phyloP scores from a whole-genome alignment of 2,113 vertebrate genomes.

The Chinchilla lanigera region DNA sequence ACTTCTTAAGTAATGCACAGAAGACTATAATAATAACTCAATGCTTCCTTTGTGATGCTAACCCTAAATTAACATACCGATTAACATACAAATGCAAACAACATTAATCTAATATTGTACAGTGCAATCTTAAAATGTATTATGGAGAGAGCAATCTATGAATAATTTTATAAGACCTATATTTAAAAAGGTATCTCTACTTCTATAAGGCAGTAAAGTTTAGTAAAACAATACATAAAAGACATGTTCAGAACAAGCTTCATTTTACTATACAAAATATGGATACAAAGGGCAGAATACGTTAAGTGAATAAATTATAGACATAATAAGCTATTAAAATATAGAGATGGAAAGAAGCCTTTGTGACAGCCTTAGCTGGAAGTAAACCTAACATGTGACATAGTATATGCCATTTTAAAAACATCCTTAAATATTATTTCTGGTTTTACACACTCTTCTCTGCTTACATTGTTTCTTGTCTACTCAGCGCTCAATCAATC shows the following conservation, averaged over 20 bases:
- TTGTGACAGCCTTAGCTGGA: neutral
- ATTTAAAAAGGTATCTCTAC: constrained; percentile 28
- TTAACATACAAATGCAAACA: constrained; percentile 62
- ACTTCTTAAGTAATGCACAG: constrained; percentile 45
- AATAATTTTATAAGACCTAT: constrained; percentile 57
- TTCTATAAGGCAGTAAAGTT: constrained; percentile 3
- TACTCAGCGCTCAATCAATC: constrained; percentile 21
- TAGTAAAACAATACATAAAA: constrained; percentile 51
- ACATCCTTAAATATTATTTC: constrained; percentile 40
- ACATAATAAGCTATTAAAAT: constrained; percentile 18
- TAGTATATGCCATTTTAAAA: constrained; percentile 15
- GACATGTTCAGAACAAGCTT: constrained; percentile 11
- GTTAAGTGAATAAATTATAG: constrained; percentile 30
- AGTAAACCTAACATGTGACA: neutral
- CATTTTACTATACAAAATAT: constrained; percentile 10
- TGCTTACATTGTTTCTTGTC: constrained; percentile 25
- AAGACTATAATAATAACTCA: constrained; percentile 52
- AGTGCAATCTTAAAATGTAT: constrained; percentile 36
- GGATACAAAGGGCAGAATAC: neutral
- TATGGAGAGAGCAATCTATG: constrained; percentile 29
- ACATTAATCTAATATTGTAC: constrained; percentile 29
- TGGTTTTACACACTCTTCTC: constrained; percentile 43
- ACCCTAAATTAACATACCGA: constrained; percentile 62
- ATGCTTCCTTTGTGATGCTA: constrained; percentile 59
- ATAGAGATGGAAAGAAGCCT: neutral